Percentiles rank a stretch among this genome's conserved stretches.
These are phyloP conservation scores for Eremophila alpestris DNA, from an alignment of 2,797 vertebrate genomes.

Conservation along the genomic window DNA sequence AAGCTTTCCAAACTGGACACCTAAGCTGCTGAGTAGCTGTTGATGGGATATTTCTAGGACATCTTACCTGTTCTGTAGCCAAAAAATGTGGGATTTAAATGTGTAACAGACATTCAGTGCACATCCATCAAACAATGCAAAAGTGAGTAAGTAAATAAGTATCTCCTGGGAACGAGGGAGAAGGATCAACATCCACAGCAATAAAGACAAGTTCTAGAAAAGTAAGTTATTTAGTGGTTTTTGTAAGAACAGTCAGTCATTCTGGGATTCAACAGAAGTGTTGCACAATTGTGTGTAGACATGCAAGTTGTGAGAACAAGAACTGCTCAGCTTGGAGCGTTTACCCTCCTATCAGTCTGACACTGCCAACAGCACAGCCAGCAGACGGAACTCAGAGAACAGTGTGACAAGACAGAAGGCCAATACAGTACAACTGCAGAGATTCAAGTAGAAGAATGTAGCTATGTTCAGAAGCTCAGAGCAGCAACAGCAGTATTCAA, in stretches of 20 bases:
- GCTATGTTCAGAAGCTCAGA: slow-evolving; percentile 25
- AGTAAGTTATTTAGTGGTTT: slow-evolving; percentile 44
- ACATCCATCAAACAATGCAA: not conserved
- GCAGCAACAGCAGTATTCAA: slow-evolving; percentile 13
- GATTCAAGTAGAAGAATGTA: slow-evolving; percentile 50
- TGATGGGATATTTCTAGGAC: not conserved
- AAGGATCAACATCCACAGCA: not conserved
- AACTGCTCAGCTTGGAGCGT: not conserved
- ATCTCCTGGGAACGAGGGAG: not conserved
- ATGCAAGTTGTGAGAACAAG: not conserved
- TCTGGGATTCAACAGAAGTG: slow-evolving; percentile 10
- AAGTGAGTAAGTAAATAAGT: not conserved
- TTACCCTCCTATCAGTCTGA: slow-evolving; percentile 10
- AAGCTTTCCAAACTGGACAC: not conserved
- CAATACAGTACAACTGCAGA: slow-evolving; percentile 39
- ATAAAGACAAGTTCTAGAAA: not conserved
- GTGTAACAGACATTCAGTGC: not conserved
- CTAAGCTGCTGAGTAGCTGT: slow-evolving; percentile 1
- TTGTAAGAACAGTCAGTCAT: slow-evolving; percentile 17
- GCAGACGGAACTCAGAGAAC: not conserved
- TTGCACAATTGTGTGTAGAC: not conserved
- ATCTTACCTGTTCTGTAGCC: not conserved
- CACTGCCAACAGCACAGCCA: not conserved
- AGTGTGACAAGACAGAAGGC: not conserved
- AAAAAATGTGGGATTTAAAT: not conserved